Base-by-base conservation (phyloP, 2,113 vertebrate genomes). In the Erythrocercus mccallii region DNA sequence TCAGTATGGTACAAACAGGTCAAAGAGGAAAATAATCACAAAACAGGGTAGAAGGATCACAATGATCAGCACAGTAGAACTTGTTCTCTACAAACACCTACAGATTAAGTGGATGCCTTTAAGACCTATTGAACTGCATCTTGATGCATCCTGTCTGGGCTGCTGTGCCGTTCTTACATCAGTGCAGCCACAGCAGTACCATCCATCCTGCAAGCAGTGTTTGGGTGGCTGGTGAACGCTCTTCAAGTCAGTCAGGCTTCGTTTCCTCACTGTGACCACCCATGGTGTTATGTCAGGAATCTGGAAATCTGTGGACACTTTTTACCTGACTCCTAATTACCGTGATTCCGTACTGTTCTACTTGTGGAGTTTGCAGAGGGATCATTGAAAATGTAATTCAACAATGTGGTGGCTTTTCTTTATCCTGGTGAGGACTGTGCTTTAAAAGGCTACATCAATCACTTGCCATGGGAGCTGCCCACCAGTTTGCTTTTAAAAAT, bases 241-340 rank as follows among this genome's bases (percentile, higher is more conserved):
- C 37, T 69, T 64, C n/a, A 22, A 16, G n/a, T 58, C 21, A 30
- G 17, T 42, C 44, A 51, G 20, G 24, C 53, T 64, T 24, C 33
- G 47, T 19, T 37, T 35, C 5, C 70, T 78, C 44, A n/a, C 30
- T 1, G 1, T 35, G 16, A 28, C 11, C 53, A 38, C 23, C 15
- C 1, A 0, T 8, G 28, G 18, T 13, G 13, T 54, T 20, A 27
- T 3, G 4, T 27, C 47, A 77, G 58, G 56, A 77, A 58, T 72
- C 5, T 69, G 30, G 42, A 80, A 82, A 82, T 45, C 25, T 3
- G 0, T 53, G 31, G 18, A 69, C 10, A 5, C 33, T 45, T 84
- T 73, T 71, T 68, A 47, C 58, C 27, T 45, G 30, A 9, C 47
- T 78, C 1, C 40, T 68, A 28, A 15, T 62, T 70, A 25, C 18